Percentiles rank a stretch among this genome's conserved stretches.
Conservation (phyloP, 2,888 invertebrate genomes). For the Spodoptera littoralis region DNA sequence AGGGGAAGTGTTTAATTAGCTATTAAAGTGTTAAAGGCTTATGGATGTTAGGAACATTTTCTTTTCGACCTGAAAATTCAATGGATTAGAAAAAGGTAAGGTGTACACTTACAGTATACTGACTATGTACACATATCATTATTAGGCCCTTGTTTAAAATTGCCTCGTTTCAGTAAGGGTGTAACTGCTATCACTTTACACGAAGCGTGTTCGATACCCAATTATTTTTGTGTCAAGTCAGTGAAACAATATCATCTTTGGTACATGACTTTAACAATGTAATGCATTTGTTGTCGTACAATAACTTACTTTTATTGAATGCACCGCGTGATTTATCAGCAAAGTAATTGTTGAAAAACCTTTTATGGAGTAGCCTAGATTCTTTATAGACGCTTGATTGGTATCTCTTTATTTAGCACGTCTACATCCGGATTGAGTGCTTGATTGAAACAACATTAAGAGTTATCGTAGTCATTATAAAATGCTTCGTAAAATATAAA, state of each 20-base stretch:
- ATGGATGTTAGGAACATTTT: neutral
- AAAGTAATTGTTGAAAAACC: neutral
- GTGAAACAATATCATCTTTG: too few relatives aligned
- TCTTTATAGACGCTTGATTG: neutral
- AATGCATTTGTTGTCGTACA: too few relatives aligned
- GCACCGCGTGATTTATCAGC: constrained; percentile 1
- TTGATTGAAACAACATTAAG: constrained; percentile 4
- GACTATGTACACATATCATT: too few relatives aligned
- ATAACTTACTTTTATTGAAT: neutral
- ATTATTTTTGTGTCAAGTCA: too few relatives aligned
- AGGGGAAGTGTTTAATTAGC: neutral
- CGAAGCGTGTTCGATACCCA: too few relatives aligned
- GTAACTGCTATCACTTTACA: too few relatives aligned
- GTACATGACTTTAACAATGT: too few relatives aligned
- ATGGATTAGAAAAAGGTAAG: too few relatives aligned
- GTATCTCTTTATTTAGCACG: neutral
- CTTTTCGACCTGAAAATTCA: neutral
- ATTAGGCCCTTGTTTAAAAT: too few relatives aligned
- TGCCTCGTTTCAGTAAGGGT: too few relatives aligned
- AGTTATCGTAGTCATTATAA: constrained; percentile 17
- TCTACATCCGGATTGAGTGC: neutral
- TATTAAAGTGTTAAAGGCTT: neutral
- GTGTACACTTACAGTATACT: too few relatives aligned
- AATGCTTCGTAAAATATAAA: constrained; percentile 7
- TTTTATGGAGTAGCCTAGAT: neutral